A percentile compares a stretch with the other conserved stretches of the same genome.
These are phyloP conservation scores for Semnornis frantzii DNA, from an alignment of 2,113 vertebrate genomes.

Conservation along the genomic window DNA sequence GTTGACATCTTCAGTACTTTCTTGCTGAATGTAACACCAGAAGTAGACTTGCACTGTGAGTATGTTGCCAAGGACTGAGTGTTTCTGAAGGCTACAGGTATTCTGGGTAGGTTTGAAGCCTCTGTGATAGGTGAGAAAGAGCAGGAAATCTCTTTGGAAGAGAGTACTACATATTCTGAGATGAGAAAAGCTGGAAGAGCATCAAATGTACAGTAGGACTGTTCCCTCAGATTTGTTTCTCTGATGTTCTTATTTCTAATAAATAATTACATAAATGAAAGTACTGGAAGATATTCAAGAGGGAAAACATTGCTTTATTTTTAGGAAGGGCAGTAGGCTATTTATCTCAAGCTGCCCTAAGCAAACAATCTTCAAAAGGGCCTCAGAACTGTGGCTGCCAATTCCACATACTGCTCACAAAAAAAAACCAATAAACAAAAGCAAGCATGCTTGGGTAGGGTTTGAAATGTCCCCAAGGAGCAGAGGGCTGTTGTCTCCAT, in stretches of 20 bases:
- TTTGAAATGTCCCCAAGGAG: background rate
- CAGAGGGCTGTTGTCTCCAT: background rate
- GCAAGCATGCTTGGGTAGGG: background rate
- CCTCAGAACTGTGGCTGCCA: constrained; percentile 8
- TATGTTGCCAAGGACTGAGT: background rate
- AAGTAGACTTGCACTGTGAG: background rate
- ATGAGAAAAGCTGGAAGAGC: background rate
- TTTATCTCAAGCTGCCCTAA: constrained; percentile 25
- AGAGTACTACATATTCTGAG: background rate
- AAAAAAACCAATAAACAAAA: constrained; percentile 49
- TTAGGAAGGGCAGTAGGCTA: constrained; percentile 14
- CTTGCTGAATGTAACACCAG: background rate
- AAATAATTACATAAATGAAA: constrained; percentile 32
- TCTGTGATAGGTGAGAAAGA: background rate
- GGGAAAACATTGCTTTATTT: constrained; percentile 46
- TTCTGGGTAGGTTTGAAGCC: background rate
- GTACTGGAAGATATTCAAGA: background rate
- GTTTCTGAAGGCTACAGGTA: background rate
- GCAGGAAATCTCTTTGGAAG: background rate
- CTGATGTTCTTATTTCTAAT: background rate
- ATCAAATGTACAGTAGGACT: background rate
- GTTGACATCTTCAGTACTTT: background rate
- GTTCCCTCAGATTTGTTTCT: background rate
- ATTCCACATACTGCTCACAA: background rate
- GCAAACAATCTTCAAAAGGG: constrained; percentile 40